phyloP scores from a whole-genome alignment of 2,888 invertebrate species.

The Anagyrus pseudococci region DNA sequence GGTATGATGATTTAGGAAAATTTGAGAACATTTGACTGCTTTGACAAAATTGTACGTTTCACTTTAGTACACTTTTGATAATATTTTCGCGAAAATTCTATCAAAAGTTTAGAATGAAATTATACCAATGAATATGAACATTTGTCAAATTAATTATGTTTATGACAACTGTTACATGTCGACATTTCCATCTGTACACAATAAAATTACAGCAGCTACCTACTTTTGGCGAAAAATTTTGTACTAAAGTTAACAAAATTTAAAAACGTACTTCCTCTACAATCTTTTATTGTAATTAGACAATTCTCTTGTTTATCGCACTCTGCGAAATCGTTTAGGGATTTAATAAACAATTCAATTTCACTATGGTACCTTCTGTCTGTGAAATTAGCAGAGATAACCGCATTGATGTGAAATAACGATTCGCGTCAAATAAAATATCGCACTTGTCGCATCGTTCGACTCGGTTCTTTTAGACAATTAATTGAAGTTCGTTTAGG shows the following conservation, averaged over 20 bases:
- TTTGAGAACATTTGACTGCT: constrained; percentile 33
- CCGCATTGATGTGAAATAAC: neutral
- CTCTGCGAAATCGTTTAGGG: constrained; percentile 15
- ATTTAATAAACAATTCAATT: constrained; percentile 22
- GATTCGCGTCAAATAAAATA: no score
- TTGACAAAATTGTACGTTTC: no score
- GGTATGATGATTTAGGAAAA: constrained; percentile 26
- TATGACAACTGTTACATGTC: no score
- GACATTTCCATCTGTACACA: no score
- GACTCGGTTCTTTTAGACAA: constrained; percentile 2
- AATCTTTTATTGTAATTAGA: neutral
- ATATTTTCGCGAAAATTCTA: no score
- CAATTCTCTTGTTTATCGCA: constrained; percentile 12
- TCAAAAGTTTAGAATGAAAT: no score
- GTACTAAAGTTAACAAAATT: neutral
- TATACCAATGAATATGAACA: no score
- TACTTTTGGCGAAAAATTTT: no score
- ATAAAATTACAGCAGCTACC: no score
- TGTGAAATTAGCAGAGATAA: constrained; percentile 12
- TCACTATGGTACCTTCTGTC: constrained; percentile 34
- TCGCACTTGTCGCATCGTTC: neutral
- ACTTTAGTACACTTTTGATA: no score
- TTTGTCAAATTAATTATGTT: no score
- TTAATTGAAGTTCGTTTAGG: constrained; percentile 41
- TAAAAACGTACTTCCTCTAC: neutral